Evolutionary conservation across 2,797 vertebrate species (phyloP), one percentile per base, ranked within the genome.

Genomic region (Falco columbarius): DNA sequence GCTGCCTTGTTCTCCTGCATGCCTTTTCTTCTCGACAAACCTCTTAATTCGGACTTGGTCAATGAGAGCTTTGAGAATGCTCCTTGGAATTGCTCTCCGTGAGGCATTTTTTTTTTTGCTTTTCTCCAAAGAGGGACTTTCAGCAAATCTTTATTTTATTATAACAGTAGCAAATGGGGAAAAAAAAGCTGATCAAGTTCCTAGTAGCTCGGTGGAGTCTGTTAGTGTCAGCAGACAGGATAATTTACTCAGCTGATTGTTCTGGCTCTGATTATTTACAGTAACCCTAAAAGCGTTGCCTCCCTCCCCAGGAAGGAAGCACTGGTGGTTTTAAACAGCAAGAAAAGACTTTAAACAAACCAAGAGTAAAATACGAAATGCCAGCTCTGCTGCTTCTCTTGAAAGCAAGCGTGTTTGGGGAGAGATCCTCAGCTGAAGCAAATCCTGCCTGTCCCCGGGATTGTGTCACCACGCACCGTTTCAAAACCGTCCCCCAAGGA

Each of bases 191-290:
- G 77, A 74, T 91, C 26, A 49, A 36, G 79, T 95, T 97, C 81
- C 89, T 74, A 63, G 72, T 87, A 92, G 67, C 79, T 94, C 34
- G 0, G 8, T 77, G 87, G 81, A 97, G 89, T 89, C 86, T 93
- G 61, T 95, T 95, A 85, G 76, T 95, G 92, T 94, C 86, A 94
- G 79, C 7, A 19, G 84, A 86, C 81, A 94, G 86, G 72, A 55
- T 89, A 86, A 96, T 96, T 96, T 92, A 93, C 92, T 93, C 81
- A 87, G 67, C 86, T 17, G 20, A 95, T 91, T 86, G 83, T 94
- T 94, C 90, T 95, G 81, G 40, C 92, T 70, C 49, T 77, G 56
- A 77, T 90, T 96, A 92, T 92, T 96, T 96, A 89, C 90, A 75
- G 86, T 77, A 89, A 87, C 65, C 84, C 68, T 86, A 73, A 94